Base-by-base conservation (phyloP, 2,113 vertebrate genomes). In the Perccottus glenii region DNA sequence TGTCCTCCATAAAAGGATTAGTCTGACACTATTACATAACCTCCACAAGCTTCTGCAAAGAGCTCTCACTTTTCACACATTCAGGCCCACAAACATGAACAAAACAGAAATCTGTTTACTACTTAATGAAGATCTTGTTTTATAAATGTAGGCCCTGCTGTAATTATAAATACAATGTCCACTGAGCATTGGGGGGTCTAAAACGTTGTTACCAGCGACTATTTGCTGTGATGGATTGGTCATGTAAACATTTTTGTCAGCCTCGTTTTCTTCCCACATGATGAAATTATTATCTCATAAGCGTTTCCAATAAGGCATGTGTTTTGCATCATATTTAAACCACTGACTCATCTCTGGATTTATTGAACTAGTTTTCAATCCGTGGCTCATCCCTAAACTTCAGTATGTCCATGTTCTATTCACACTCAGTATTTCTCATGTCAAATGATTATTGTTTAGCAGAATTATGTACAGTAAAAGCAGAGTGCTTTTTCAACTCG, bases 1-100 rank as follows among this genome's bases (percentile, higher is more conserved):
- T 64, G 53, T 53, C 32, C 66, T 38, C 72, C 42, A n/a, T 76
- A 66, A 82, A 64, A 40, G 61, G 78, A 78, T 87, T 80, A 84
- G 73, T 82, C 87, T 70, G 71, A 67, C 70, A 53, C 51, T 75
- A 61, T 84, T 83, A 71, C 60, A 50, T 84, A 84, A 87, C 75
- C 9, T 0, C 64, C 63, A 73, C 38, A n/a, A 75, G 48, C 68
- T 66, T 15, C 50, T 64, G 62, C 45, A 56, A 48, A 49, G 48
- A 47, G 48, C 56, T 60, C 19, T 63, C 3, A 27, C 0, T 6
- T 48, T 70, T 59, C 55, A 52, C 46, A 36, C 11, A 27, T 59
- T 77, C 11, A 15, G 36, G 3, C 62, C 40, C 14, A 60, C 12
- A 15, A 53, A 33, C 19, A 27, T 27, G 19, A 43, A 52, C 14